Percentiles rank a stretch among this genome's conserved stretches.
phyloP scores from a whole-genome alignment of 2,888 invertebrate species.

The Platycheirus albimanus region DNA sequence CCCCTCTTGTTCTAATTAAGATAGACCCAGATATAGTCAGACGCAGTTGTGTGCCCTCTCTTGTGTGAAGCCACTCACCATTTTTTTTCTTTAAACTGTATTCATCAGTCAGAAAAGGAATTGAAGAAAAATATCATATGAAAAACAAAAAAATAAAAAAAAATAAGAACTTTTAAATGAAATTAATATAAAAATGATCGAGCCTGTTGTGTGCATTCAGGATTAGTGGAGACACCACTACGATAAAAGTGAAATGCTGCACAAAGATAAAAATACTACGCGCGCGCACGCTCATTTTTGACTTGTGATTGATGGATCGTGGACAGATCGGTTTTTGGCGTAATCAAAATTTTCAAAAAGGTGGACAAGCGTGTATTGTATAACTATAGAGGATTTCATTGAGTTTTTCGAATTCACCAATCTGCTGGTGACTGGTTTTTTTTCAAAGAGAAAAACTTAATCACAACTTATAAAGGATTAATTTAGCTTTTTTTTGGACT shows the following conservation, averaged over 20 bases:
- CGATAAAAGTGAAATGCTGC: constrained; percentile 53
- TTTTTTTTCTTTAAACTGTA: constrained; percentile 18
- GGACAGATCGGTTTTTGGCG: constrained; percentile 68
- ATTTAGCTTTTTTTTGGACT: too few species aligned
- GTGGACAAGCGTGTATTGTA: neutral
- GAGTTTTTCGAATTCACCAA: constrained; percentile 17
- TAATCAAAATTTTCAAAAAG: constrained; percentile 38
- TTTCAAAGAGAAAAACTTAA: too few species aligned
- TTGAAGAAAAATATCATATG: constrained; percentile 1
- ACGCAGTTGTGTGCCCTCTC: constrained; percentile 19
- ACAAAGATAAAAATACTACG: constrained; percentile 41
- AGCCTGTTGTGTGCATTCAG: constrained; percentile 30
- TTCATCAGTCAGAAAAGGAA: constrained; percentile 32
- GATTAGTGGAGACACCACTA: constrained; percentile 40
- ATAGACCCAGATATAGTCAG: constrained; percentile 19
- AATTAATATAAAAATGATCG: constrained; percentile 32
- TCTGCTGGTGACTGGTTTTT: neutral
- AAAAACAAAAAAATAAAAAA: constrained; percentile 3
- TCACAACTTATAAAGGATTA: too few species aligned
- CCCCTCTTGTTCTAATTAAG: constrained; percentile 45
- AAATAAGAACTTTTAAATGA: constrained; percentile 8
- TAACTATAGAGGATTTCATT: constrained; percentile 14
- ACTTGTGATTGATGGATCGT: constrained; percentile 70
- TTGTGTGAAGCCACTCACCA: constrained; percentile 28
- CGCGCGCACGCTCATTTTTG: constrained; percentile 38